Percentiles rank a stretch among this genome's conserved stretches.
phyloP scores from a whole-genome alignment of 92 coral and sea anemone species.

The Zoanthus solanderi region DNA sequence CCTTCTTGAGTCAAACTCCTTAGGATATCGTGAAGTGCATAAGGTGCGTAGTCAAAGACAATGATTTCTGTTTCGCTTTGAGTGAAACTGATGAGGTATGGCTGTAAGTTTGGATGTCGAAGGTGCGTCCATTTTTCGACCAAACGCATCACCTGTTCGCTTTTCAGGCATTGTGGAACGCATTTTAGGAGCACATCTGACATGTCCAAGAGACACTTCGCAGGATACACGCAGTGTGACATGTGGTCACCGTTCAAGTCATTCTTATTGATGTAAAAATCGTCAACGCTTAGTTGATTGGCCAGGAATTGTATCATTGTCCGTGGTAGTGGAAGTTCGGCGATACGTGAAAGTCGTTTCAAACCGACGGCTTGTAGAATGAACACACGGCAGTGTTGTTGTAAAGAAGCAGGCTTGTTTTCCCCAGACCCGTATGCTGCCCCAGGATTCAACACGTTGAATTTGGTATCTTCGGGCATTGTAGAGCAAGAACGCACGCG shows the following conservation, averaged over 20 bases:
- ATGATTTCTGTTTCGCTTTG: conserved; percentile 86
- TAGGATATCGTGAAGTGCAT: conserved; percentile 76
- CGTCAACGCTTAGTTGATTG: conserved; percentile 86
- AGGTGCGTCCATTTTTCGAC: conserved; percentile 81
- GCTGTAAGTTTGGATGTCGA: conserved; percentile 84
- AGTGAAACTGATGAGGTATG: conserved; percentile 67
- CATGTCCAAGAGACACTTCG: conserved; percentile 94
- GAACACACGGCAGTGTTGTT: conserved; percentile 86
- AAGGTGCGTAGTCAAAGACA: conserved; percentile 93
- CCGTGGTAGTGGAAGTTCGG: conserved; percentile 92
- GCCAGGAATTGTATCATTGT: conserved; percentile 85
- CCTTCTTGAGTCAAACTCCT: conserved; percentile 62
- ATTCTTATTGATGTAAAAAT: conserved; percentile 90
- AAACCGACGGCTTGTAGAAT: conserved; percentile 92
- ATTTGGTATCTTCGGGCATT: conserved; percentile 69
- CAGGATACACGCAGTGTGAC: conserved; percentile 94
- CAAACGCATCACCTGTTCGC: conserved; percentile 72
- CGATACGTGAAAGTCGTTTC: conserved; percentile 81
- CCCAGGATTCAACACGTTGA: conserved; percentile 80
- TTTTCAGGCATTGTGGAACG: conserved; percentile 76
- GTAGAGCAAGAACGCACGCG: conserved; percentile 81
- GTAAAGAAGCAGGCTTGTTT: conserved; percentile 65
- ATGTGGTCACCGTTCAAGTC: conserved; percentile 83
- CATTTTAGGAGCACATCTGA: conserved; percentile 90
- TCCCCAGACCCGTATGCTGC: conserved; percentile 35